phyloP scores from a whole-genome alignment of 1,140 invertebrate genomes.

The Archegozetes longisetosus region DNA sequence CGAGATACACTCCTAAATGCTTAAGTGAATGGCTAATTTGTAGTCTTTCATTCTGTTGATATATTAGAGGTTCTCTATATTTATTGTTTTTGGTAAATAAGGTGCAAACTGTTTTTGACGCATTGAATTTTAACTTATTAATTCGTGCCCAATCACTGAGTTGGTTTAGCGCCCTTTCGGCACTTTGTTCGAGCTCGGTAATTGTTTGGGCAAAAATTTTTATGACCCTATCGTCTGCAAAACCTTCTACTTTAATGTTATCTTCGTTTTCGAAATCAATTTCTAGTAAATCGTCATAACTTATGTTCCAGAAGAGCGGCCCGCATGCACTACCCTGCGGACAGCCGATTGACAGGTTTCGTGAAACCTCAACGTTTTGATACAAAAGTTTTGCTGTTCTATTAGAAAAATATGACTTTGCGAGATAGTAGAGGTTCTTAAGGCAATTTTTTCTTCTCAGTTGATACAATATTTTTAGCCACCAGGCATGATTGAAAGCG shows the following conservation, averaged over 20 bases:
- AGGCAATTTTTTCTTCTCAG: neutral
- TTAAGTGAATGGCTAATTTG: neutral
- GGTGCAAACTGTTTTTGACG: neutral
- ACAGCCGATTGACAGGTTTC: neutral
- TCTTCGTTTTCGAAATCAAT: neutral
- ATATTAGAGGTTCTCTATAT: neutral
- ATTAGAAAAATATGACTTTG: neutral
- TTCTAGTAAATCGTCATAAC: slow-evolving; percentile 11
- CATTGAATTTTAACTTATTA: neutral
- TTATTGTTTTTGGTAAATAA: neutral
- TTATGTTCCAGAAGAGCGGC: slow-evolving; percentile 13
- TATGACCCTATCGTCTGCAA: neutral
- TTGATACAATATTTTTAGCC: neutral
- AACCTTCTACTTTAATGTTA: neutral
- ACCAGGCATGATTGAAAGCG: slow-evolving; percentile 5
- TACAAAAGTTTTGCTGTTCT: neutral
- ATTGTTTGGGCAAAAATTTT: too few species aligned
- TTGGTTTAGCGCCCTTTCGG: neutral
- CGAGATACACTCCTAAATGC: neutral
- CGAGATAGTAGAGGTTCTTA: neutral
- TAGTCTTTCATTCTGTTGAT: neutral
- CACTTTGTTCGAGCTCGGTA: neutral
- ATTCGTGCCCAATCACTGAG: neutral
- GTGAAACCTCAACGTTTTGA: neutral
- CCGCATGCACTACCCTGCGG: slow-evolving; percentile 8